Evolutionary conservation across 2,888 invertebrate genomes (phyloP).

Genomic region (Tuta absoluta): DNA sequence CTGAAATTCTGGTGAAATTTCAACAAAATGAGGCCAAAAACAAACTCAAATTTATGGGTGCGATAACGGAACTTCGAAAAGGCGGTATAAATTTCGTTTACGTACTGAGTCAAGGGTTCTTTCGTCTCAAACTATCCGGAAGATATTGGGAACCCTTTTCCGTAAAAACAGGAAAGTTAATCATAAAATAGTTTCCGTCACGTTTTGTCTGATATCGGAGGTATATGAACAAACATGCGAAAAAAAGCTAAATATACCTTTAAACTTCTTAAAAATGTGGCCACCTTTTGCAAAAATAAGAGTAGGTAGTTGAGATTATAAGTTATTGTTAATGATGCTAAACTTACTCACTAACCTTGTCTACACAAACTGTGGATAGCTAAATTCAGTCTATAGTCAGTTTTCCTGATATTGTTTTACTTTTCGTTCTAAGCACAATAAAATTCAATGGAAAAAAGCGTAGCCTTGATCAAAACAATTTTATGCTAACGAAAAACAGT

Average conservation of each 20-base stretch:
- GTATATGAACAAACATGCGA: not conserved
- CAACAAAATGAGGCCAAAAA: constrained; percentile 50
- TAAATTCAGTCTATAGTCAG: too few relatives aligned
- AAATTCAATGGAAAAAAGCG: not conserved
- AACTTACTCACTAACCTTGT: too few relatives aligned
- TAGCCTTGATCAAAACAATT: constrained; percentile 4
- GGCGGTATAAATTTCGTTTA: constrained; percentile 65
- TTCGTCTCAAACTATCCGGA: constrained; percentile 44
- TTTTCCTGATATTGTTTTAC: too few relatives aligned
- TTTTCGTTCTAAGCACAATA: not conserved
- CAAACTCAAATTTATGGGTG: constrained; percentile 71
- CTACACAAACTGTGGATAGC: too few relatives aligned
- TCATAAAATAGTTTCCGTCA: not conserved
- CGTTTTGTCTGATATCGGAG: not conserved
- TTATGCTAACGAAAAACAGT: constrained; percentile 14
- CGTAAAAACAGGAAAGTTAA: constrained; percentile 23
- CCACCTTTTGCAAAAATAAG: too few relatives aligned
- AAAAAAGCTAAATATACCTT: too few relatives aligned
- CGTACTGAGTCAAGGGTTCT: constrained; percentile 42
- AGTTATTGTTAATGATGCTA: too few relatives aligned
- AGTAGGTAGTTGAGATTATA: too few relatives aligned
- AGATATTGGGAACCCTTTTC: constrained; percentile 30
- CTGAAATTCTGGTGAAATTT: constrained; percentile 30
- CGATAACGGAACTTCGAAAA: constrained; percentile 70
- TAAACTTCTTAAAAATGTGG: too few relatives aligned